phyloP scores from a whole-genome alignment of 1,140 invertebrate species.

The Semibalanus balanoides region DNA sequence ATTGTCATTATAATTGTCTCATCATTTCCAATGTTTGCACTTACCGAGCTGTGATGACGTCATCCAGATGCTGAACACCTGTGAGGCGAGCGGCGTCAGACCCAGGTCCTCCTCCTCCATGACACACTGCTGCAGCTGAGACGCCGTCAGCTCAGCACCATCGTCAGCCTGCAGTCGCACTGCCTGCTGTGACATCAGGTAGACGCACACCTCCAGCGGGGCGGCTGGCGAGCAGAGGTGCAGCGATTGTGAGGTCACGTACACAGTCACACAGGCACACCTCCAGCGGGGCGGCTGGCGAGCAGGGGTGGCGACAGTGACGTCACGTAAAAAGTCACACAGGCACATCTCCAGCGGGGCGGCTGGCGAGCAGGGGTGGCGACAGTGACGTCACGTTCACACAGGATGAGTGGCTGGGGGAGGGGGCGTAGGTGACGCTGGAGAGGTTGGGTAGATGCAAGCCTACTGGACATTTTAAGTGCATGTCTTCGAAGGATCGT shows the following conservation, averaged over 20 bases:
- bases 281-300: constrained; percentile 21
- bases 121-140: constrained; percentile 37
- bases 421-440: no score
- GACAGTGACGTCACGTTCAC: constrained; percentile 43
- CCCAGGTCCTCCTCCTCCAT: constrained; percentile 41
- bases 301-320: no score
- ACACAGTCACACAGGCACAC: constrained; percentile 43
- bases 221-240: no score
- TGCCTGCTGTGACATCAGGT: constrained; percentile 41
- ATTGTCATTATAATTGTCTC: no score
- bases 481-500: no score
- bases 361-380: no score
- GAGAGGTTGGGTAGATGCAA: no score
- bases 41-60: constrained; percentile 44
- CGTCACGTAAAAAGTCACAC: constrained; percentile 43
- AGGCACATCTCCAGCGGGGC: constrained; percentile 31
- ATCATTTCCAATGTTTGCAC: no score
- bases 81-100: constrained; percentile 36
- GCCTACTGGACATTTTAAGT: no score
- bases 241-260: constrained; percentile 43
- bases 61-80: constrained; percentile 51
- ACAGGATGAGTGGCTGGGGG: no score
- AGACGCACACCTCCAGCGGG: constrained; percentile 36
- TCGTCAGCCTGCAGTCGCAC: constrained; percentile 41
- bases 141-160: constrained; percentile 33